These are phyloP conservation scores for Bursaphelenchus mucronatus DNA, from an alignment of 1,140 invertebrate species.

Conservation along the genomic window DNA sequence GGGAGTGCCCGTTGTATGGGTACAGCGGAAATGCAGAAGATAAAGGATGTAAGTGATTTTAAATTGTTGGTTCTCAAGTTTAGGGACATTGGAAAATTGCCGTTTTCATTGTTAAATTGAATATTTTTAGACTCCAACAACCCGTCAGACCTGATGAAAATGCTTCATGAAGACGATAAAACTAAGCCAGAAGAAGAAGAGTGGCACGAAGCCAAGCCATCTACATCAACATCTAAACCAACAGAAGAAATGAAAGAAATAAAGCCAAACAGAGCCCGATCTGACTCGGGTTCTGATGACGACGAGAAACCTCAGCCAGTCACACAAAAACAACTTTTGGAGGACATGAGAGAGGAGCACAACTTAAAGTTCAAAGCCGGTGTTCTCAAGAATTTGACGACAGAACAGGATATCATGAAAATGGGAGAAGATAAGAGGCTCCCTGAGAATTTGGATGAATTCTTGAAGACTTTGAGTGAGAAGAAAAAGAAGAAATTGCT, in stretches of 20 bases:
- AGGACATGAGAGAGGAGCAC: constrained; percentile 47
- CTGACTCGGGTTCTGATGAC: neutral
- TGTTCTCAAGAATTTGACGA: constrained; percentile 29
- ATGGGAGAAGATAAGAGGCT: constrained; percentile 25
- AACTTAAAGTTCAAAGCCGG: constrained; percentile 45
- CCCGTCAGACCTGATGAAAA: constrained; percentile 55
- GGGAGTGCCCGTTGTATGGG: constrained; percentile 57
- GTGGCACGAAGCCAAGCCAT: neutral
- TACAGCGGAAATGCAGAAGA: constrained; percentile 60
- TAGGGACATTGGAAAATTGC: neutral
- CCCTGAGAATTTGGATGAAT: constrained; percentile 30
- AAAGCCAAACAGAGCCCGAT: too few relatives aligned
- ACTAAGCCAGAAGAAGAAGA: constrained; percentile 13
- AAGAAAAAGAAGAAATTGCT: constrained; percentile 42
- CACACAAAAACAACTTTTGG: constrained; percentile 32
- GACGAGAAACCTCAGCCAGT: constrained; percentile 23
- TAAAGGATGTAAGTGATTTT: constrained; percentile 52
- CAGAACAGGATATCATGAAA: constrained; percentile 40
- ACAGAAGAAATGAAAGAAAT: constrained; percentile 18
- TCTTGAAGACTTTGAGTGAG: constrained; percentile 35
- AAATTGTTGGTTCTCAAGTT: constrained; percentile 5
- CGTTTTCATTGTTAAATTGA: constrained; percentile 6
- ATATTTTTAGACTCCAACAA: constrained; percentile 57
- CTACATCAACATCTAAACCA: neutral
- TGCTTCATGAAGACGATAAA: constrained; percentile 36